Percentiles rank a stretch among this genome's conserved stretches.
Evolutionary conservation across 2,113 vertebrate genomes (phyloP).

Genomic region (Setophaga coronata): DNA sequence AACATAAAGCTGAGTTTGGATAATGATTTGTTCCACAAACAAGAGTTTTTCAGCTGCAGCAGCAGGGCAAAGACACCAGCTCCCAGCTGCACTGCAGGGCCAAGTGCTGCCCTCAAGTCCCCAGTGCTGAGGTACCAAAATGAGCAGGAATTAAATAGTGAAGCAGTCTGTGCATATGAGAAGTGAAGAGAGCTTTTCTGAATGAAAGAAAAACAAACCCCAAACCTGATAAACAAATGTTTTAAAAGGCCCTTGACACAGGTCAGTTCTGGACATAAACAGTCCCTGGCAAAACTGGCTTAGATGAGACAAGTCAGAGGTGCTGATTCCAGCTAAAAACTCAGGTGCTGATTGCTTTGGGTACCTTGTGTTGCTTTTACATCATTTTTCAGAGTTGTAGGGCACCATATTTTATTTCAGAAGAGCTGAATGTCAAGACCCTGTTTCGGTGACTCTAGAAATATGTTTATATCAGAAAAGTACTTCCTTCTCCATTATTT

Average conservation of each 20-base stretch:
- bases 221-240: background rate
- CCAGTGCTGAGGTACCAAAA: background rate
- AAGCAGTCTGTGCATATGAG: background rate
- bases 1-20: background rate
- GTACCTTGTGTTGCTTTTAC: background rate
- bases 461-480: background rate
- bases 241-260: background rate
- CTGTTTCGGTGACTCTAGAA: background rate
- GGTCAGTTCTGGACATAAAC: background rate
- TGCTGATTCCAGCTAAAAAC: background rate
- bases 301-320: background rate
- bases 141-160: background rate
- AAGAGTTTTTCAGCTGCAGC: background rate
- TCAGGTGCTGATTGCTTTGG: background rate
- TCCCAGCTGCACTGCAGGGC: background rate
- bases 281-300: background rate
- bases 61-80: background rate
- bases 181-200: background rate
- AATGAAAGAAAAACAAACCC: background rate
- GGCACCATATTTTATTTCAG: background rate
- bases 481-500: background rate
- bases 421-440: background rate
- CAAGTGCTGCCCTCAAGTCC: background rate
- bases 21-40: fast-evolving
- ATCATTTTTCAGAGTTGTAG: background rate